These are phyloP conservation scores for Neodiprion fabricii DNA, from an alignment of 1,140 invertebrate species.

Conservation along the genomic window DNA sequence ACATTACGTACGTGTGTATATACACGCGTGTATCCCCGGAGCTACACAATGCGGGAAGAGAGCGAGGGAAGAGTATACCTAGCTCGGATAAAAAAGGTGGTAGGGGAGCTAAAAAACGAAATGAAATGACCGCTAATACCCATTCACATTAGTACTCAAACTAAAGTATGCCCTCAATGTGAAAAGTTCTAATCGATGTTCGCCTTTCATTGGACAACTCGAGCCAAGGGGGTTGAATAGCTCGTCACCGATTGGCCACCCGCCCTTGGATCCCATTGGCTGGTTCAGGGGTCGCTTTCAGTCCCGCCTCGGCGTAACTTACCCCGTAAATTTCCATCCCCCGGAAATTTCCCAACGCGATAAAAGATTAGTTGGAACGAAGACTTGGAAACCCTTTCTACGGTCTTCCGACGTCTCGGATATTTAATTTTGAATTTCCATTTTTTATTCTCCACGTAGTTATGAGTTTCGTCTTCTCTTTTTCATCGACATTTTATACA, in stretches of 20 bases:
- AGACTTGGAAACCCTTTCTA: background rate
- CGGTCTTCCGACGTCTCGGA: constrained; percentile 15
- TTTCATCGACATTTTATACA: too few relatives aligned
- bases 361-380: background rate
- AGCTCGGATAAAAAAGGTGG: constrained; percentile 7
- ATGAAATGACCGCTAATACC: constrained; percentile 58
- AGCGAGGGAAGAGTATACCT: too few relatives aligned
- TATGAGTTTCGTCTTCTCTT: too few relatives aligned
- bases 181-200: constrained; percentile 28
- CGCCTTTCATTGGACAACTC: background rate
- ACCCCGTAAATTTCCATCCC: background rate
- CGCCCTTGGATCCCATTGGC: background rate
- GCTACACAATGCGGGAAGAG: too few relatives aligned
- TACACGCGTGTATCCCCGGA: too few relatives aligned
- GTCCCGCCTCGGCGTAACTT: constrained; percentile 17
- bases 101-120: constrained; percentile 45
- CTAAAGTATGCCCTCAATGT: constrained; percentile 50
- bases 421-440: constrained; percentile 22
- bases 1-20: too few relatives aligned
- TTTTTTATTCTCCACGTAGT: constrained; percentile 9
- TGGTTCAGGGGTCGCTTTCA: constrained; percentile 34
- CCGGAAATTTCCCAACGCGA: background rate
- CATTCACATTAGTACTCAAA: constrained; percentile 59
- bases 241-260: background rate
- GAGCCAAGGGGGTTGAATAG: background rate